Base-by-base conservation (phyloP, 2,113 vertebrate species). In the Grallaria varia region DNA sequence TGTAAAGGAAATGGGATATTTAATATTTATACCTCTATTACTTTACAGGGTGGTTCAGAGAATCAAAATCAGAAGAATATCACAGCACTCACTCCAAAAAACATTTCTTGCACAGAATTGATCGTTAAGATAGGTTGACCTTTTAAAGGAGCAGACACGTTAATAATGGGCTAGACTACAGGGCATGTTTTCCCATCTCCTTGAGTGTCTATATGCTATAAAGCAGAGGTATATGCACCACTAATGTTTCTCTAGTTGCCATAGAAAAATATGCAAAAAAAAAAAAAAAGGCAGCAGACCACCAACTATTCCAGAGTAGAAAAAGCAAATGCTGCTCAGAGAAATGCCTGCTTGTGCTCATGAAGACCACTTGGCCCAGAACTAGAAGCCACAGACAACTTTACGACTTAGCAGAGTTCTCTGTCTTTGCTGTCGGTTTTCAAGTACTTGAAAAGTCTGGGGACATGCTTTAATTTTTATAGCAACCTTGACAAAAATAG, bases 21-120 rank as follows among this genome's bases (percentile, higher is more conserved):
- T 96, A 96, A 96, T 97, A 97, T 96, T 96, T 96, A 96, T 94
- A 94, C 66, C 62, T 93, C 88, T 84, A 94, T 96, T 97, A 96
- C 40, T 78, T 96, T 90, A 45, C 73, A 78, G 74, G 52, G 17
- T 52, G 68, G 40, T 66, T 89, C 95, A 94, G 66, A 89, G 92
- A 96, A 93, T 74, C 90, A 95, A 92, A 96, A 95, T 81, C 73
- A 84, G 78, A 91, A 87, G 53, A 88, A 79, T 91, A 93, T 75
- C 80, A 91, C 62, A 88, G 84, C 45, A 83, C 52, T 93, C 87
- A 83, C 84, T 95, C 90, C 40, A 73, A 74, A 95, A 95, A 91
- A 93, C 67, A 69, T 68, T 79, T 86, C 76, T 94, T 4, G 44
- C 31, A 64, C 76, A 72, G 47, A 92, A 94, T 49, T 92, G 88